Percentiles rank a stretch among this genome's conserved stretches.
These are phyloP conservation scores for Phycodurus eques DNA, from an alignment of 2,113 vertebrate genomes.

Conservation along the genomic window DNA sequence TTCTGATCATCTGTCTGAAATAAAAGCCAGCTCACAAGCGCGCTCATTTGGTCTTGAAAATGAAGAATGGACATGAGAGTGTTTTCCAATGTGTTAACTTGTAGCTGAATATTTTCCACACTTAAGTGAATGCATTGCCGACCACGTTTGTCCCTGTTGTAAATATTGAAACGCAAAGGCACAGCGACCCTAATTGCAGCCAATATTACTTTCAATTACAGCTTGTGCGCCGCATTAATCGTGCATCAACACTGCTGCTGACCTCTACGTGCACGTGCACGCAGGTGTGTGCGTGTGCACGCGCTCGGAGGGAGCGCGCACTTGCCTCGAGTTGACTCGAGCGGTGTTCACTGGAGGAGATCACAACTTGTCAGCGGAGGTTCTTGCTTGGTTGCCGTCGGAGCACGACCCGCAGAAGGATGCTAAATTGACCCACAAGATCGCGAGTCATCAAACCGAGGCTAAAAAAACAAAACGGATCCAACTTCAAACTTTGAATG, in stretches of 20 bases:
- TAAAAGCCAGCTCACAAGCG: not conserved
- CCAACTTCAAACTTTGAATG: constrained; percentile 41
- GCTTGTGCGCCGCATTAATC: constrained; percentile 8
- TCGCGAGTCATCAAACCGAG: constrained; percentile 27
- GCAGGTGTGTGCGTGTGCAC: not conserved
- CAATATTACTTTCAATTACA: not conserved
- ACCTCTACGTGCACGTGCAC: not conserved
- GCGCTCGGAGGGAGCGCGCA: constrained; percentile 27
- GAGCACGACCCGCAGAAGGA: constrained; percentile 21
- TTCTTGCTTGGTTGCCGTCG: not conserved
- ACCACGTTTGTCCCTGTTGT: not conserved
- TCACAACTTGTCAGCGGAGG: constrained; percentile 37
- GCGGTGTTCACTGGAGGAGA: constrained; percentile 16
- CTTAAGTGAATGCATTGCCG: not conserved
- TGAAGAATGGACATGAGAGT: not conserved
- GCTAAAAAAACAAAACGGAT: not conserved
- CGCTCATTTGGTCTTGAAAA: not conserved
- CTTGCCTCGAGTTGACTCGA: constrained; percentile 20
- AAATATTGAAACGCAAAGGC: not conserved
- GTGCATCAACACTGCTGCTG: constrained; percentile 13
- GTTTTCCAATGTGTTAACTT: constrained; percentile 1
- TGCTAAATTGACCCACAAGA: constrained; percentile 35
- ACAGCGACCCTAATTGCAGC: constrained; percentile 21
- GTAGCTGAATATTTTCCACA: not conserved
- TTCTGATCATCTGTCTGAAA: not conserved